Conservation (phyloP, 2,113 vertebrate genomes). For the Dromiciops gliroides region DNA sequence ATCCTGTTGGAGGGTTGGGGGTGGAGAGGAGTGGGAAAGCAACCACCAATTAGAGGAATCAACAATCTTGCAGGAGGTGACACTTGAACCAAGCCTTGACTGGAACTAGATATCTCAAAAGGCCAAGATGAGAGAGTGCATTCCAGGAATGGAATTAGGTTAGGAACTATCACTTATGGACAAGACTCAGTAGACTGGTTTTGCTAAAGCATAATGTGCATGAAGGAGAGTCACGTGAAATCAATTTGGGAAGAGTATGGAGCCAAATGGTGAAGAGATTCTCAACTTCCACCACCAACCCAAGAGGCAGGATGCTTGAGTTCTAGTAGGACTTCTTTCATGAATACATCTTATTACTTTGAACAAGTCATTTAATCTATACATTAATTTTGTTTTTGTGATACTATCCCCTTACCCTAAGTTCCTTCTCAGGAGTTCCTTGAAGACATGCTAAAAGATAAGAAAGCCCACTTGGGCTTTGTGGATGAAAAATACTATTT, state of each 20-base stretch:
- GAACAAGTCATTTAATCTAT: not conserved
- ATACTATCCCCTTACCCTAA: not conserved
- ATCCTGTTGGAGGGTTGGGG: not conserved
- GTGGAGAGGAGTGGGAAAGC: not conserved
- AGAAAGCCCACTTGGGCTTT: not conserved
- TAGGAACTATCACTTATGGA: not conserved
- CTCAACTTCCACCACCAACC: not conserved
- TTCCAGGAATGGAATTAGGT: not conserved
- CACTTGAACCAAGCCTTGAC: not conserved
- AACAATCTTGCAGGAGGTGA: not conserved
- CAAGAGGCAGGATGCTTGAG: not conserved
- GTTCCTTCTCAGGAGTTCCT: not conserved
- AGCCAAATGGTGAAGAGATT: not conserved
- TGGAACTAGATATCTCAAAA: not conserved
- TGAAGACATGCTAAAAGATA: not conserved
- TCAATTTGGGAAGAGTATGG: not conserved
- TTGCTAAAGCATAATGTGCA: not conserved
- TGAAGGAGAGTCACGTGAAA: not conserved
- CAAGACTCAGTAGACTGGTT: not conserved
- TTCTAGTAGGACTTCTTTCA: not conserved
- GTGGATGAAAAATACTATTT: not conserved
- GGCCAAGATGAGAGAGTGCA: not conserved
- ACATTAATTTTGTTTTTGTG: not conserved
- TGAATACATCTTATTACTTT: not conserved
- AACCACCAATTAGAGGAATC: not conserved